Evolutionary conservation across 2,113 vertebrate species (phyloP).

Genomic region (Rynchops niger): DNA sequence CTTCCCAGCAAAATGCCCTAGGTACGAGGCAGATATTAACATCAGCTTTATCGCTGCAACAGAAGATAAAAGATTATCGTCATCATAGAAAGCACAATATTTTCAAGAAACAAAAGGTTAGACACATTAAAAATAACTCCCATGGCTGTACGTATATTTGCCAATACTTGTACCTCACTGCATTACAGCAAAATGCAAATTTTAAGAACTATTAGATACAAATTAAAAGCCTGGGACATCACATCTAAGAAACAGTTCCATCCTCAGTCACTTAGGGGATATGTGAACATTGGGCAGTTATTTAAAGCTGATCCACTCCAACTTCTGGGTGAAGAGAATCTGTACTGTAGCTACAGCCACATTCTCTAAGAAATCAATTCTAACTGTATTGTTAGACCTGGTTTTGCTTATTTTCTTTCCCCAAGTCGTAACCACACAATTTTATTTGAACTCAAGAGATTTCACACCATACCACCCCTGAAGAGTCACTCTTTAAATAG

Average conservation of each 20-base stretch:
- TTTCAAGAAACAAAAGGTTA: background rate
- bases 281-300: background rate
- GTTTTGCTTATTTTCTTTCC: background rate
- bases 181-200: background rate
- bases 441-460: conserved; percentile 27
- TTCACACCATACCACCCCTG: background rate
- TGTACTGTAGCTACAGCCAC: background rate
- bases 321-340: background rate
- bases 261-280: background rate
- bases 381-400: background rate
- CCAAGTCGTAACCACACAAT: background rate
- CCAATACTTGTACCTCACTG: background rate
- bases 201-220: background rate
- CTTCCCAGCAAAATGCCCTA: background rate
- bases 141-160: background rate
- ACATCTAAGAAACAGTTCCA: background rate
- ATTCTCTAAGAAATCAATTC: background rate
- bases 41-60: background rate
- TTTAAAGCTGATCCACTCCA: background rate
- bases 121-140: background rate
- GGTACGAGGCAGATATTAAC: background rate
- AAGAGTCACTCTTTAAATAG: background rate
- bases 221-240: background rate
- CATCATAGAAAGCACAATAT: background rate
- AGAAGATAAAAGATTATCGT: background rate